phyloP scores from a whole-genome alignment of 2,113 vertebrate species.

The Toxotes chatareus region DNA sequence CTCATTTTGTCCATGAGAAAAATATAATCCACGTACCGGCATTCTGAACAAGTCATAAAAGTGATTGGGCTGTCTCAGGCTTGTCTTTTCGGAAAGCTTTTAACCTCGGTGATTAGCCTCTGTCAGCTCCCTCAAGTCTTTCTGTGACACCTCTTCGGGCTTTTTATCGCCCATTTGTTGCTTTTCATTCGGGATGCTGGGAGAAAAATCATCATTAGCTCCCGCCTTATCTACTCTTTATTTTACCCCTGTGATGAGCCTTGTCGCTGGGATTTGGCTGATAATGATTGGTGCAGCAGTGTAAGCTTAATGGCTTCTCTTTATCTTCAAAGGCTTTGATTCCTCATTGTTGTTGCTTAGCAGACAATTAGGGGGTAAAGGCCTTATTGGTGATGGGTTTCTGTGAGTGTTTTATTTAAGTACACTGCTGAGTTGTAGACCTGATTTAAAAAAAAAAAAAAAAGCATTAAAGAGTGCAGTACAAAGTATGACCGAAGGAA shows the following conservation, averaged over 20 bases:
- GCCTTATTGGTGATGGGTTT: slow-evolving; percentile 69
- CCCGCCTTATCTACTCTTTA: slow-evolving; percentile 77
- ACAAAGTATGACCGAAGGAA: slow-evolving; percentile 8
- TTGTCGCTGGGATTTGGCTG: slow-evolving; percentile 76
- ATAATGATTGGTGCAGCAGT: slow-evolving; percentile 79
- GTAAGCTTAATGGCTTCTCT: slow-evolving; percentile 80
- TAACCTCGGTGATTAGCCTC: slow-evolving; percentile 73
- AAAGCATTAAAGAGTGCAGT: slow-evolving; percentile 3
- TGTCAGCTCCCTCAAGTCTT: slow-evolving; percentile 57
- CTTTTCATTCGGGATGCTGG: slow-evolving; percentile 64
- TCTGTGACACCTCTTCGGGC: slow-evolving; percentile 66
- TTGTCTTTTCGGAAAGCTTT: slow-evolving; percentile 65
- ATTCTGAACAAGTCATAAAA: slow-evolving; percentile 49
- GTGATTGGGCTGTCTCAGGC: slow-evolving; percentile 44
- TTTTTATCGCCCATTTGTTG: slow-evolving; percentile 72
- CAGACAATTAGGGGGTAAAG: slow-evolving; percentile 75
- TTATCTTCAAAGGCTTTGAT: slow-evolving; percentile 82
- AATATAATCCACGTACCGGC: slow-evolving; percentile 36
- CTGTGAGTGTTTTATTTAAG: slow-evolving; percentile 44
- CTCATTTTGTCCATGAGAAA: slow-evolving; percentile 46
- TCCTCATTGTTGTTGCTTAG: slow-evolving; percentile 77
- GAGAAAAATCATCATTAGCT: slow-evolving; percentile 76
- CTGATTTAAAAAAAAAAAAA: slow-evolving; percentile 32
- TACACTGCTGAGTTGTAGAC: slow-evolving; percentile 35
- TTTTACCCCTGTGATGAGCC: slow-evolving; percentile 73